Conservation (phyloP, 2,888 invertebrate species). For the Aphelenchoides bicaudatus region DNA sequence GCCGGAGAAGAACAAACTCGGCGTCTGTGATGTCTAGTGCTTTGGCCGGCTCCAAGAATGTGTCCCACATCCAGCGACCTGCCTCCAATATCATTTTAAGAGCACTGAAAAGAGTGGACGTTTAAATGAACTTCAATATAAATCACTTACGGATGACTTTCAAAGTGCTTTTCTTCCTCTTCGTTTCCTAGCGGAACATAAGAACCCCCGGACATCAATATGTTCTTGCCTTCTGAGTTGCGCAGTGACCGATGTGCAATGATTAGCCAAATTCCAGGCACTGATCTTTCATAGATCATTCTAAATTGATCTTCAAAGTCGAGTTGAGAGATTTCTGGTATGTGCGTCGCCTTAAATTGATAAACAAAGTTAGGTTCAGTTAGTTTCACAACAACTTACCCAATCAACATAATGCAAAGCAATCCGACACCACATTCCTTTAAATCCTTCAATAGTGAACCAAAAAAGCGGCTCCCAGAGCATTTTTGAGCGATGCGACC, state of each 20-base stretch:
- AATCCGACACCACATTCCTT: conserved; percentile 21
- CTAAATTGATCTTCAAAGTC: conserved; percentile 13
- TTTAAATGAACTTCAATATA: background rate
- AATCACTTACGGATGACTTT: background rate
- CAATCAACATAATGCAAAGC: conserved; percentile 23
- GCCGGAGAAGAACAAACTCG: conserved; percentile 21
- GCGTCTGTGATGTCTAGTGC: conserved; percentile 20
- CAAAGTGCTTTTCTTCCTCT: background rate
- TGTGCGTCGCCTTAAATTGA: conserved; percentile 16
- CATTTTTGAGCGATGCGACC: conserved; percentile 1
- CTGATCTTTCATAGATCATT: conserved; percentile 11
- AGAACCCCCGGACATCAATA: background rate
- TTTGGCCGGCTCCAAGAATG: conserved; percentile 22
- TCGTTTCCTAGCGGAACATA: conserved; percentile 18
- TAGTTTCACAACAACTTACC: no score
- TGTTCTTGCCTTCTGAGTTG: background rate
- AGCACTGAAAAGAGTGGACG: background rate
- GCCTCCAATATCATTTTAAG: background rate
- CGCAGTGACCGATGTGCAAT: conserved; percentile 1
- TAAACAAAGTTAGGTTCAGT: no score
- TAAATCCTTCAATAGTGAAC: conserved; percentile 1
- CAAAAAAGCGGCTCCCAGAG: background rate
- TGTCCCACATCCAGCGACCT: conserved; percentile 18
- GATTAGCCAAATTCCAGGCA: conserved; percentile 5
- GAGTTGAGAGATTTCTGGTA: conserved; percentile 20